Evolutionary conservation across 2,797 vertebrate species (phyloP), one percentile per base, ranked within the genome.

Genomic region (Parotocinclus haroldoi): DNA sequence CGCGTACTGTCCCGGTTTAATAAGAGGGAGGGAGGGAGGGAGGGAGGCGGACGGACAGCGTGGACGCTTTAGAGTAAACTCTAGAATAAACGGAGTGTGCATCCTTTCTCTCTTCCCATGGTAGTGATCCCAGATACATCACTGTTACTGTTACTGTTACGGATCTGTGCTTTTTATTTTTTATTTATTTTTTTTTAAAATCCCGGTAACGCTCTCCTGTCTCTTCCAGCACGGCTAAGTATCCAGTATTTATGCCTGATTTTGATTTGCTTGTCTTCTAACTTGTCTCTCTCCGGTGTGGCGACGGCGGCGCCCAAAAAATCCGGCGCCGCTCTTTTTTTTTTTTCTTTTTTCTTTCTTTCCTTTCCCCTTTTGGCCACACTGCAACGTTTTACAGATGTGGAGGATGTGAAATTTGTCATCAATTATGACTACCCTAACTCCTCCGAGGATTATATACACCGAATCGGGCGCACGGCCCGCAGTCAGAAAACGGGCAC

Each of bases 391-490:
- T 94, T 96, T 97, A 95, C 96, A 98, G 96, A 98, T 98, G 95
- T 98, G 92, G 94, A 98, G 93, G 95, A 98, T 95, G 94, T 98
- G 91, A 98, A 97, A 98, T 98, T 98, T 97, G 95, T 98, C 95
- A 98, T 98, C 94, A 98, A 98, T 95, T 98, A 97, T 95, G 95
- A 98, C 94, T 98, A 98, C 92, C 95, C 95, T 92, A 98, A 98
- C 93, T 98, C 95, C 89, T 98, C 95, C 76, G 96, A 98, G 92
- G 96, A 98, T 90, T 98, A 98, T 95, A 96, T 98, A 88, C 95
- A 97, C 84, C 94, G 93, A 88, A 98, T 98, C 91, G 96, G 96
- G 92, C 93, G 95, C 88, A 98, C 95, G 79, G 95, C 94, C 90
- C 94, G 93, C 85, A 98, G 95, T 92, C 96, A 94, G 94, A 98